Conservation (phyloP, 1,140 invertebrate genomes). For the Idris sp. region DNA sequence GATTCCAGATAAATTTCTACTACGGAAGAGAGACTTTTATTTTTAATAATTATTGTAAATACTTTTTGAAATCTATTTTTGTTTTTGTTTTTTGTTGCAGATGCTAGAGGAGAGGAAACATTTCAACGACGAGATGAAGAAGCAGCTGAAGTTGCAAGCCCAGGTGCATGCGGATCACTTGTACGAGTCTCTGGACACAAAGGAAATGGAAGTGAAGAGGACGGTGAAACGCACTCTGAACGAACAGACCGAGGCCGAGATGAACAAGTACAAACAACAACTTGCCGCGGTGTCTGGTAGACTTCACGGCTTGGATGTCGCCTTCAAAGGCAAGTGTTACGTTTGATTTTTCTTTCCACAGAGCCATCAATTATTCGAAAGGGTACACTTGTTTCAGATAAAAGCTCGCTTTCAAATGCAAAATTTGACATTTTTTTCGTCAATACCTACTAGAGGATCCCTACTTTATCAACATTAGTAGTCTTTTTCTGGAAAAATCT, state of each 20-base stretch:
- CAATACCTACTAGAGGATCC: too few relatives aligned
- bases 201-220: constrained; percentile 84
- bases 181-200: constrained; percentile 84
- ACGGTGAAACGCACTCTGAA: constrained; percentile 82
- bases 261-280: constrained; percentile 85
- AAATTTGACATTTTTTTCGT: too few relatives aligned
- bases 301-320: constrained; percentile 91
- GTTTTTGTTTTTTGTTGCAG: constrained; percentile 73
- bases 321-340: constrained; percentile 86
- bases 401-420: too few relatives aligned
- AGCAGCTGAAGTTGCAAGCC: constrained; percentile 87
- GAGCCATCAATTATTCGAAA: constrained; percentile 15
- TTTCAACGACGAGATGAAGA: constrained; percentile 86
- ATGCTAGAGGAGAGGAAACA: constrained; percentile 81
- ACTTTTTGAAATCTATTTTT: too few relatives aligned
- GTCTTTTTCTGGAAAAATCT: too few relatives aligned
- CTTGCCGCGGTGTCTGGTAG: constrained; percentile 89
- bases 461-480: too few relatives aligned
- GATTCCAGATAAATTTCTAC: too few relatives aligned
- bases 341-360: constrained; percentile 38
- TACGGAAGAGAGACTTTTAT: too few relatives aligned
- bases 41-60: too few relatives aligned
- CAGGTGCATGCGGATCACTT: constrained; percentile 91
- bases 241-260: constrained; percentile 84
- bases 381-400: neutral